Percentiles rank a stretch among this genome's conserved stretches.
Conservation (phyloP, 2,888 invertebrate species). For the Ferrisia virgata region DNA sequence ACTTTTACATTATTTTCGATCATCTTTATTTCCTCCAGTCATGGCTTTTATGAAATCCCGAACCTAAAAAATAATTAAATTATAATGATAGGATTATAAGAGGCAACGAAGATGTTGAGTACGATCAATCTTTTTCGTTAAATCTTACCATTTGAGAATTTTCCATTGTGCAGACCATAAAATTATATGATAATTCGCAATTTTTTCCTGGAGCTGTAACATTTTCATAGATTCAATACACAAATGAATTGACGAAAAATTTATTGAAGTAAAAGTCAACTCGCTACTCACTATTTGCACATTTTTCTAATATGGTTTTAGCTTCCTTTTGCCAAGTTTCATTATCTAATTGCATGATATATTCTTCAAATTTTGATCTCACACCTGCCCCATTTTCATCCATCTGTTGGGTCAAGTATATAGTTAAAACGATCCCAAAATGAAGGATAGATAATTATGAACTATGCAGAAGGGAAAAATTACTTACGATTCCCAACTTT, state of each 20-base stretch:
- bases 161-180: slow-evolving; percentile 9
- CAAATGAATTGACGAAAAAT: neutral
- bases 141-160: neutral
- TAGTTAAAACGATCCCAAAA: neutral
- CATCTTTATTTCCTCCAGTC: neutral
- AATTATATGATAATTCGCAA: slow-evolving; percentile 27
- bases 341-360: neutral
- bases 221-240: neutral
- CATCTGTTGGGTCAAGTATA: neutral
- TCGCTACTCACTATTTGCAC: neutral
- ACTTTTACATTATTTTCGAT: neutral
- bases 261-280: no score
- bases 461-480: no score
- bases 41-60: neutral
- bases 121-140: no score
- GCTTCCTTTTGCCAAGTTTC: slow-evolving; percentile 31
- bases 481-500: slow-evolving; percentile 12
- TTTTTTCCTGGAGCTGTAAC: slow-evolving; percentile 2
- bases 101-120: neutral
- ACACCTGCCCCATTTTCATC: neutral
- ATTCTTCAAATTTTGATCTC: neutral
- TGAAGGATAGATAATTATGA: neutral
- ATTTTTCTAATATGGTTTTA: neutral
- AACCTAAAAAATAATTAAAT: neutral
- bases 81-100: neutral